A percentile compares a stretch with the other conserved stretches of the same genome.
Evolutionary conservation across 2,888 invertebrate genomes (phyloP).

Genomic region (Eupithecia tripunctaria): DNA sequence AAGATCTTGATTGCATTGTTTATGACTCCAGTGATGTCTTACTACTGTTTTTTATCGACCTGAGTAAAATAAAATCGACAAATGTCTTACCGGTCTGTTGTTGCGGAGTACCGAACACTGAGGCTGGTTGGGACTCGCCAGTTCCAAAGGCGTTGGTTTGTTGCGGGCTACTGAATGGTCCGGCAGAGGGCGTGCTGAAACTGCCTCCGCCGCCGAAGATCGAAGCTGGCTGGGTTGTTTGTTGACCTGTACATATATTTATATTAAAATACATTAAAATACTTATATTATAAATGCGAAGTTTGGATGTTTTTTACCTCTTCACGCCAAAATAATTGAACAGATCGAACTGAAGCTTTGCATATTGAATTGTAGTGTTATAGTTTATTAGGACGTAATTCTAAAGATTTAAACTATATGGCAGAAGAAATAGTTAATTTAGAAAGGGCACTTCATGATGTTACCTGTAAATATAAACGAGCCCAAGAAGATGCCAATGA

Average conservation of each 20-base stretch:
- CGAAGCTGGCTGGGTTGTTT: conserved; percentile 68
- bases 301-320: no score
- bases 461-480: no score
- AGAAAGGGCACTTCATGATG: no score
- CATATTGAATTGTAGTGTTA: no score
- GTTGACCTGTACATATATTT: no score
- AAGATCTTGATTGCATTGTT: not conserved
- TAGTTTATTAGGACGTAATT: no score
- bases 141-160: conserved; percentile 54
- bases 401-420: no score
- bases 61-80: not conserved
- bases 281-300: not conserved
- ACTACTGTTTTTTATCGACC: conserved; percentile 74
- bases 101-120: conserved; percentile 71
- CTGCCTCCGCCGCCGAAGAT: conserved; percentile 72
- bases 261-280: no score
- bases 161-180: conserved; percentile 65
- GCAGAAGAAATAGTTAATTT: no score
- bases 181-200: conserved; percentile 65
- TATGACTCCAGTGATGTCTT: conserved; percentile 20
- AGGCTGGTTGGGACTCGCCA: conserved; percentile 53
- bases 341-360: no score
- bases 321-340: no score
- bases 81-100: conserved; percentile 58
- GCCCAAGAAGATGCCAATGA: no score